Percentiles rank a stretch among this genome's conserved stretches.
Evolutionary conservation across 2,888 invertebrate species (phyloP).

Genomic region (Hydrotaea diabolus): DNA sequence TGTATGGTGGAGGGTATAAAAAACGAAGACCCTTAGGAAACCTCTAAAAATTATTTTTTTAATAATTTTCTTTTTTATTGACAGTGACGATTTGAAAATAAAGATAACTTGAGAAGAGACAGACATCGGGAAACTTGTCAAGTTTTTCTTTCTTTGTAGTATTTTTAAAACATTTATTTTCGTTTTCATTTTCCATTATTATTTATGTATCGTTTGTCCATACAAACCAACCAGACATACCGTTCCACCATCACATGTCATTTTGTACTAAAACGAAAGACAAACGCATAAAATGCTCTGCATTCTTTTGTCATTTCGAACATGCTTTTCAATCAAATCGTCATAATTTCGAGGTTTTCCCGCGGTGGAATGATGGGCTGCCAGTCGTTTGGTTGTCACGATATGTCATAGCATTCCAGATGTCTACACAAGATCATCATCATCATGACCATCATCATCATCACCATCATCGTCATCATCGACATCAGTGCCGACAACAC

Average conservation of each 20-base stretch:
- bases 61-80: too few species aligned
- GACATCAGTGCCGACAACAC: neutral
- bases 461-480: neutral
- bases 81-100: too few species aligned
- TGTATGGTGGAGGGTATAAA: too few species aligned
- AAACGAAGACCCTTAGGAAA: too few species aligned
- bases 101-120: neutral
- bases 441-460: neutral
- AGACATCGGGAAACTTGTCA: neutral
- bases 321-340: conserved; percentile 11
- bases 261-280: neutral
- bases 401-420: conserved; percentile 18
- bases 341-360: conserved; percentile 20
- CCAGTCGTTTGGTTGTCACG: conserved; percentile 2
- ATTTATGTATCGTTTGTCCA: neutral
- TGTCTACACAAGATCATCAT: conserved; percentile 32
- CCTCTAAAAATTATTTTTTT: too few species aligned
- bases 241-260: too few species aligned
- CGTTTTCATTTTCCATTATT: neutral
- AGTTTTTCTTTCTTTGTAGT: neutral
- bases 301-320: conserved; percentile 11
- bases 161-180: neutral
- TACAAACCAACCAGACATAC: neutral
- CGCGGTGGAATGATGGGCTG: conserved; percentile 2
- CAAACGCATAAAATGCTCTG: conserved; percentile 1